Base-by-base conservation (phyloP, 2,888 invertebrate species). In the Alviniconcha strummeri region DNA sequence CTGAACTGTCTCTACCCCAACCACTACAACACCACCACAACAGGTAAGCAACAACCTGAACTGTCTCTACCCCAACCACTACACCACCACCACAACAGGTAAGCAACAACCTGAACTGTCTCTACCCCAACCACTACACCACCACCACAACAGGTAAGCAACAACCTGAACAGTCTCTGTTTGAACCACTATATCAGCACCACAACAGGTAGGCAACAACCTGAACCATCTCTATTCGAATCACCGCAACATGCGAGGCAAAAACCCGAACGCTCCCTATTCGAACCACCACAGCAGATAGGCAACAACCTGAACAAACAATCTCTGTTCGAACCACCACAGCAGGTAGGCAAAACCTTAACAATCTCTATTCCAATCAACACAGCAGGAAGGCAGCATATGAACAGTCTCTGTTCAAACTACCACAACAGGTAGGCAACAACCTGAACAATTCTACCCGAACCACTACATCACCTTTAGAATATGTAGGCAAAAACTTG, bases 1-100 rank as follows among this genome's bases (percentile, higher is more conserved):
- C 76, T 76, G 56, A 76, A 76, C 76, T 57, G 13, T 8, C 56
- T 76, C 7, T 76, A 76, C 19, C 56, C 76, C 56, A 76, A 76
- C 76, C 76, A 76, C 76, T 76, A n/a, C 76, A 56, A 19, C 57
- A 19, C 57, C 76, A 76, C 76, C 57, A 76, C 76, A n/a, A 76
- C 76, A 5, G 17, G 75, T 75, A 15, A 17, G 75, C 56, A 9
- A 6, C 17, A 5, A 6, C 1, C 19, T 8, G 5, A 4, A 19
- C 5, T 1, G 5, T 4, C 69, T 64, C 15, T 64, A 4, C 4
- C 4, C 4, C 3, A 64, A 64, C 64, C 64, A 64, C 9, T 64
- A 64, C 4, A 9, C 4, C 4, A 64, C 1, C 64, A 64, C 15
- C 64, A 64, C 15, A 9, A 64, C 15, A 9, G 15, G 11, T 15